Base-by-base conservation (phyloP, 2,113 vertebrate species). In the Chlorodrepanis virens region DNA sequence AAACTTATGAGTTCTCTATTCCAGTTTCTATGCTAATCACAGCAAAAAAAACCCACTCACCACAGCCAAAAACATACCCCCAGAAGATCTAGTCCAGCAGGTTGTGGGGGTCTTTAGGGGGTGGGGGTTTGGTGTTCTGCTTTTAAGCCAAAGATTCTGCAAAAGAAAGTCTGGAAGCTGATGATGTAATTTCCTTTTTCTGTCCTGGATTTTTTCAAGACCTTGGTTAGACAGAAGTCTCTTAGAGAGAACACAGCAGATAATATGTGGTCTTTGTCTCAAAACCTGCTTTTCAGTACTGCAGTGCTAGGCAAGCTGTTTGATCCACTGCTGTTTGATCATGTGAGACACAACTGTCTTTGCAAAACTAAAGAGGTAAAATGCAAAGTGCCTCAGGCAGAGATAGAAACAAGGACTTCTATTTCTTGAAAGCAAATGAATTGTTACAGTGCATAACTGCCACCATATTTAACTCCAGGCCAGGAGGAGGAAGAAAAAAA, bases 251-350 rank as follows among this genome's bases (percentile, higher is more conserved):
- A 65, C 37, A 90, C 4, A 77, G 27, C 7, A 94, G 56, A 81
- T 64, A 90, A 67, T 45, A 81, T 1, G 40, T 45, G 60, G 40
- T 64, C 80, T 96, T 93, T 92, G 85, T 87, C 83, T 93, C 69
- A 89, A 88, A 90, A 93, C 42, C 80, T 89, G 77, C 64, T 90
- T 93, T 93, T 93, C 53, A 78, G 74, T 6, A 12, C 67, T 57
- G 37, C 70, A 81, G n/a, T 69, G 60, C 33, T 56, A 83, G 75
- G 49, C 60, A 86, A 93, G 75, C 76, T 78, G 75, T 94, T 96
- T 97, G 93, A 96, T 96, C 92, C 76, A 64, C 35, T 94, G 85
- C 65, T 28, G 42, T 89, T 92, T 95, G 92, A 97, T 94, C 83
- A 81, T 82, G 44, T 81, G 86, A 95, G 72, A 94, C 81, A 88